Conservation (phyloP, 2,888 invertebrate species). For the Galeruca laticollis region DNA sequence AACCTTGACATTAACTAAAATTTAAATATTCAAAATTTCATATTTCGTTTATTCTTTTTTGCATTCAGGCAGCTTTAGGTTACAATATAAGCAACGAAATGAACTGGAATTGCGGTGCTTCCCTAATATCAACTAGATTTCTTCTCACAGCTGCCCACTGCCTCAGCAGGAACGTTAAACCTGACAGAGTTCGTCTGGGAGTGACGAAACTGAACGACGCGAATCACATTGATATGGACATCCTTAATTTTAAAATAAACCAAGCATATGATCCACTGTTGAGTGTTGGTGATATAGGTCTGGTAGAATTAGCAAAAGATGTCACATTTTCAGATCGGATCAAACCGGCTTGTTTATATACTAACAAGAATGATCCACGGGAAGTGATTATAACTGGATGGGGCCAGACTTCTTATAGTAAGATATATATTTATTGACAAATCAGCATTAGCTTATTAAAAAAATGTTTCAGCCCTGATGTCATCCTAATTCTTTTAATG, state of each 20-base stretch:
- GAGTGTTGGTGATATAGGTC: slow-evolving; percentile 65
- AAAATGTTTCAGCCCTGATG: too few relatives aligned
- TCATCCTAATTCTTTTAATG: too few relatives aligned
- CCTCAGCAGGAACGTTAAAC: slow-evolving; percentile 51
- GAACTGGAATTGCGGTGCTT: slow-evolving; percentile 69
- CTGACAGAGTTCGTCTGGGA: slow-evolving; percentile 54
- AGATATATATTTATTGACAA: too few relatives aligned
- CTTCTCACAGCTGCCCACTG: slow-evolving; percentile 75
- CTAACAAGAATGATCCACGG: slow-evolving; percentile 55
- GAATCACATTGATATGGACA: slow-evolving; percentile 52
- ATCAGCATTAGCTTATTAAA: too few relatives aligned
- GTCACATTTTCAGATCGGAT: slow-evolving; percentile 58
- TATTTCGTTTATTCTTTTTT: too few relatives aligned
- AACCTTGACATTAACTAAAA: too few relatives aligned
- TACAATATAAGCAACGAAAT: slow-evolving; percentile 52
- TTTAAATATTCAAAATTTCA: too few relatives aligned
- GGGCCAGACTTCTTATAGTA: slow-evolving; percentile 58
- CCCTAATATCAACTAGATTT: slow-evolving; percentile 69
- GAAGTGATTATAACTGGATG: slow-evolving; percentile 65
- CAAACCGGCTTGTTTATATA: slow-evolving; percentile 68
- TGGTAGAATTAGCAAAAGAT: slow-evolving; percentile 60
- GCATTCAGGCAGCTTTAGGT: slow-evolving; percentile 66
- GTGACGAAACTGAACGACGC: slow-evolving; percentile 48
- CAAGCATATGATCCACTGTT: slow-evolving; percentile 59
- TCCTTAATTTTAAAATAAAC: slow-evolving; percentile 59